Evolutionary conservation across 2,113 vertebrate species (phyloP), one percentile per base, ranked within the genome.

Genomic region (Chaenogobius annularis): DNA sequence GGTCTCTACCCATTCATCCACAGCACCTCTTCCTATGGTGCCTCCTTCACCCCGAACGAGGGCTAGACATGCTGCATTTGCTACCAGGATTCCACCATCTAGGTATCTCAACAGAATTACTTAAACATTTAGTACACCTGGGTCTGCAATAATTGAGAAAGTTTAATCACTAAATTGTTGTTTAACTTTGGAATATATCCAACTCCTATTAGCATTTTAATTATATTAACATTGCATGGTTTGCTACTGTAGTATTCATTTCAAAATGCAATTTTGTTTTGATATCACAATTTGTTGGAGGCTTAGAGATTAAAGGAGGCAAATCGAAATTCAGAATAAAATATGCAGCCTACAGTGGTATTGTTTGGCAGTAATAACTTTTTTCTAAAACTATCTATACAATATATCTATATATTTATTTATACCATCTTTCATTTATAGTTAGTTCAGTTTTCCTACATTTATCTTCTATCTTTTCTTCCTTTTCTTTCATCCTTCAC

Each of bases 21-120:
- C 93, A 58, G 55, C 78, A 82, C 91, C 92, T 12, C 87, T 92
- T 3, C 78, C 92, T 69, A 11, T 91, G 46, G 85, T 91, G 26
- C 78, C 94, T 19, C 80, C 92, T 80, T 96, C 95, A 22, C 92
- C 96, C 71, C 82, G 92, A 81, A 74, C 92, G 73, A 46, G 44
- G 78, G 70, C 93, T 89, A 90, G 92, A 89, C 91, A 90, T 69
- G 83, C 94, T 47, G 88, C 95, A 82, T 86, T 93, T 70, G 91
- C 91, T 50, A 86, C 89, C 91, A 91, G 95, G 96, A 96, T 92
- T 67, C 92, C 89, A 70, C 73, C 96, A 14, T 90, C 95, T 96
- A 99, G 98, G 98, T 99, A 99, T 87, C 91, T 89, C 9, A n/a
- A 44, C 10, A 61, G 37, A 31, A 40, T 17, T n/a, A 52, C 19